phyloP scores from a whole-genome alignment of 2,888 invertebrate species.

The Leucania comma region DNA sequence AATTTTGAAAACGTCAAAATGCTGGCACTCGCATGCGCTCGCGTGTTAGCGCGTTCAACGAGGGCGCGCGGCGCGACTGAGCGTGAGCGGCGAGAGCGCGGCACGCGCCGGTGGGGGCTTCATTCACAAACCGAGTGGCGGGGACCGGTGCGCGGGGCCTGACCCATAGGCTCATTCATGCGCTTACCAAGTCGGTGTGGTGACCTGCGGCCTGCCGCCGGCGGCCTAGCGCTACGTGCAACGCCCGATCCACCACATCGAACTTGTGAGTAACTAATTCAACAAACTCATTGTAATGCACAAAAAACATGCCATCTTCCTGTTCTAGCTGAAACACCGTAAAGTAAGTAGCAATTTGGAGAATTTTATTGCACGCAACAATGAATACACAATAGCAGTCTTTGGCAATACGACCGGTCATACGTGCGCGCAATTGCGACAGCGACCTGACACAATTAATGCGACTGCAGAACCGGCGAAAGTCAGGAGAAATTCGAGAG shows the following conservation, averaged over 20 bases:
- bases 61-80: slow-evolving; percentile 88
- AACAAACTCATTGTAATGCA: slow-evolving; percentile 67
- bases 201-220: slow-evolving; percentile 64
- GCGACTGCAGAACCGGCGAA: slow-evolving; percentile 74
- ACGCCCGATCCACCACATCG: slow-evolving; percentile 66
- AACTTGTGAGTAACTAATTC: slow-evolving; percentile 59
- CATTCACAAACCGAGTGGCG: slow-evolving; percentile 89
- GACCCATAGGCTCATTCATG: slow-evolving; percentile 84
- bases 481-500: slow-evolving; percentile 80
- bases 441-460: slow-evolving; percentile 74
- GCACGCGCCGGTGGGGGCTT: slow-evolving; percentile 89
- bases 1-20: slow-evolving; percentile 84
- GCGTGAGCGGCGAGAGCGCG: slow-evolving; percentile 78
- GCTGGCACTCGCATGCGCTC: slow-evolving; percentile 79
- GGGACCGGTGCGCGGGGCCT: slow-evolving; percentile 78
- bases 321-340: slow-evolving; percentile 61
- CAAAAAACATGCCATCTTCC: slow-evolving; percentile 70
- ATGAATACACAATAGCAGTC: slow-evolving; percentile 64
- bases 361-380: slow-evolving; percentile 65
- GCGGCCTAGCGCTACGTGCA: slow-evolving; percentile 63
- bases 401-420: slow-evolving; percentile 71
- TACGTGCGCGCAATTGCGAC: slow-evolving; percentile 67
- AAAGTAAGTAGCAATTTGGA: slow-evolving; percentile 62
- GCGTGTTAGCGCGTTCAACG: slow-evolving; percentile 84
- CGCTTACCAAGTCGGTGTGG: slow-evolving; percentile 71